phyloP scores from a whole-genome alignment of 2,113 vertebrate species.

The Nipponia nippon region DNA sequence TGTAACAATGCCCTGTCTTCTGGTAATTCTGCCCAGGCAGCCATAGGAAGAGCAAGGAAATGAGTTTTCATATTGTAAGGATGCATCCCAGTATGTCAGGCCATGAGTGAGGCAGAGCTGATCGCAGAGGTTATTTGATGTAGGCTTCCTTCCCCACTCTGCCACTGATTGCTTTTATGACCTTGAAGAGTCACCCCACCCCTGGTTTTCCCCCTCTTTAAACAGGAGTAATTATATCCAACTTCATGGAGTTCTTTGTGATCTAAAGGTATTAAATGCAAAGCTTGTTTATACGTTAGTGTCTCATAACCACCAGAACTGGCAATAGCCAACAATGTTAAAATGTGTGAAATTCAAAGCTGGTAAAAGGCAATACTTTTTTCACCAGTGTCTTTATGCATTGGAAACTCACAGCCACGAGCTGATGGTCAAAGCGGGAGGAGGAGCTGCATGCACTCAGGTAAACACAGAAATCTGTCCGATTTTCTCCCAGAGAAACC shows the following conservation, averaged over 20 bases:
- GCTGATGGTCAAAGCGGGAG: background rate
- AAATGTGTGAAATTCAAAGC: background rate
- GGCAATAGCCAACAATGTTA: background rate
- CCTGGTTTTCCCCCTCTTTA: background rate
- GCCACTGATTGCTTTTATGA: background rate
- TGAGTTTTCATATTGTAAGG: background rate
- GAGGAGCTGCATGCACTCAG: background rate
- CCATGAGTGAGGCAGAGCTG: background rate
- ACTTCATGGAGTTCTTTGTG: background rate
- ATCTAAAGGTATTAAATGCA: background rate
- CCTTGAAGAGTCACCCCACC: background rate
- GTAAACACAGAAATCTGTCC: background rate
- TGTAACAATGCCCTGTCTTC: background rate
- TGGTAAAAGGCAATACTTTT: background rate
- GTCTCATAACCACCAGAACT: background rate
- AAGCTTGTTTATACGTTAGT: background rate
- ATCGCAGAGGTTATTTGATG: background rate
- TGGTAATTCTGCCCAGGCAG: background rate
- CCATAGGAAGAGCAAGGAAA: background rate
- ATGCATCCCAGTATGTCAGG: background rate
- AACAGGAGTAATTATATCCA: background rate
- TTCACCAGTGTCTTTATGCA: too few relatives aligned
- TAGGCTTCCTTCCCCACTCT: background rate
- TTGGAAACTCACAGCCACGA: background rate
- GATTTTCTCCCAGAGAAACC: background rate